Conservation (phyloP, 2,797 vertebrate species). For the Cephalopachus bancanus region DNA sequence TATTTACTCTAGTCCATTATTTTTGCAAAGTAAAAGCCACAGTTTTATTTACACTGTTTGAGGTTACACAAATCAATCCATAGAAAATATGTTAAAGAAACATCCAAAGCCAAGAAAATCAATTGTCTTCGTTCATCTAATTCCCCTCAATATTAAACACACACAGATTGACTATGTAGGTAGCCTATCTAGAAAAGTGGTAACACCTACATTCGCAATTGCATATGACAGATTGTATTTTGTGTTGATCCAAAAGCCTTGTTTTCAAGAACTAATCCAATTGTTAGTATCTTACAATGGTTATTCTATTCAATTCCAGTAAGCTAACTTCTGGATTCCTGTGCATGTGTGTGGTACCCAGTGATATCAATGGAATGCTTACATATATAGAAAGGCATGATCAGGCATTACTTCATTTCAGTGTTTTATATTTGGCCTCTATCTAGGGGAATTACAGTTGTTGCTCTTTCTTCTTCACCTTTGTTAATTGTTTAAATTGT, state of each 20-base stretch:
- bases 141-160: constrained; percentile 62
- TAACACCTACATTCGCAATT: background rate
- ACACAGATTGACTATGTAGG: background rate
- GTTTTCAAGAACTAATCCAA: constrained; percentile 25
- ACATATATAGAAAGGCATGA: background rate
- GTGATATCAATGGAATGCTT: background rate
- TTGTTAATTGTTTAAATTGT: background rate
- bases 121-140: constrained; percentile 68
- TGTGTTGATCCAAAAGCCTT: background rate
- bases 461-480: background rate
- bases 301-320: background rate
- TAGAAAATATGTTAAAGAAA: constrained; percentile 79
- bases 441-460: background rate
- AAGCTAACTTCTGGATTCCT: constrained; percentile 3
- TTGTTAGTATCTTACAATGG: background rate
- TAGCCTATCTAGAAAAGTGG: background rate
- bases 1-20: constrained; percentile 41
- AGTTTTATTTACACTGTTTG: constrained; percentile 74
- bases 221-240: background rate
- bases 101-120: constrained; percentile 66
- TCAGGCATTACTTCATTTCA: background rate
- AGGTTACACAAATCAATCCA: constrained; percentile 75
- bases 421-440: background rate
- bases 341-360: background rate
- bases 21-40: constrained; percentile 64